phyloP scores from a whole-genome alignment of 2,797 vertebrate species.

The Sebastes alutus region DNA sequence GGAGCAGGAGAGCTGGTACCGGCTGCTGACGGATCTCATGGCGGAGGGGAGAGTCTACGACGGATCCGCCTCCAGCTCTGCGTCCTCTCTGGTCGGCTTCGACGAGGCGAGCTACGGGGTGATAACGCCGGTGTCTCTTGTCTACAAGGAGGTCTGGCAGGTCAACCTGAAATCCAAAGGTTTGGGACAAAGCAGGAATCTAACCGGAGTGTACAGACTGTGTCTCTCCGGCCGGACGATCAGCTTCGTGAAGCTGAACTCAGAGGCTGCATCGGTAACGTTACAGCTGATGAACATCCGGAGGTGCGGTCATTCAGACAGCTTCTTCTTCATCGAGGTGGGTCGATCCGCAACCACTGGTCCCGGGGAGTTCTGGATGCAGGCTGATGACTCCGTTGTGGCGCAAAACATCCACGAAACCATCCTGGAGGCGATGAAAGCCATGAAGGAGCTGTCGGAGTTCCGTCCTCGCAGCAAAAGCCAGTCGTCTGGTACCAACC shows the following conservation, averaged over 20 bases:
- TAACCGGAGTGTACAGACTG: conserved; percentile 95
- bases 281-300: conserved; percentile 98
- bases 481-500: conserved; percentile 92
- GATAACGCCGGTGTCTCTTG: conserved; percentile 85
- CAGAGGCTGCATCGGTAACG: conserved; percentile 90
- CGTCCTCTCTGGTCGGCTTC: conserved; percentile 84
- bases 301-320: conserved; percentile 98
- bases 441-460: conserved; percentile 96
- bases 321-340: conserved; percentile 98
- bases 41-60: conserved; percentile 86
- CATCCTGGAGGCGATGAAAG: conserved; percentile 97
- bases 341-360: conserved; percentile 95
- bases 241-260: conserved; percentile 94
- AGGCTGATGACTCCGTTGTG: conserved; percentile 96
- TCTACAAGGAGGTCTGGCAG: conserved; percentile 97
- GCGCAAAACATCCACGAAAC: conserved; percentile 99
- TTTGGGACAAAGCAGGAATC: conserved; percentile 91
- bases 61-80: conserved; percentile 81
- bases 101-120: conserved; percentile 91
- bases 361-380: conserved; percentile 98
- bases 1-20: conserved; percentile 96
- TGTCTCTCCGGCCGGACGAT: conserved; percentile 94
- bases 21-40: conserved; percentile 89
- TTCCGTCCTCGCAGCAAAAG: conserved; percentile 98
- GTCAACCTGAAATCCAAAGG: conserved; percentile 95